Percentiles rank a stretch among this genome's conserved stretches.
These are phyloP conservation scores for Isoperla grammatica DNA, from an alignment of 2,888 invertebrate species.

Conservation along the genomic window DNA sequence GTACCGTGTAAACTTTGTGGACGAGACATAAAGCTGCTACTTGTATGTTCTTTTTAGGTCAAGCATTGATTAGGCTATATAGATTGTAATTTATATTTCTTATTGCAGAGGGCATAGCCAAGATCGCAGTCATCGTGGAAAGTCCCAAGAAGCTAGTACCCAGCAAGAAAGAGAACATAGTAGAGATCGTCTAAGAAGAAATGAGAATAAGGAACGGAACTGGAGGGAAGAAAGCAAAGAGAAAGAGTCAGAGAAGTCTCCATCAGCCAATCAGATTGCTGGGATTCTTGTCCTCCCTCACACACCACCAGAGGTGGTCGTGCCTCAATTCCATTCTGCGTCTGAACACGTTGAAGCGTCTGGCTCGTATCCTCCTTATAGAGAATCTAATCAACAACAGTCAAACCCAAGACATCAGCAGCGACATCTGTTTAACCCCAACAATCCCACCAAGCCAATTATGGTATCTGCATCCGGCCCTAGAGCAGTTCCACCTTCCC, in stretches of 20 bases:
- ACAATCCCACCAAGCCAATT: constrained; percentile 66
- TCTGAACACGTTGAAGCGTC: constrained; percentile 7
- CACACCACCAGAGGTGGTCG: constrained; percentile 1
- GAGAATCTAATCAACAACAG: neutral
- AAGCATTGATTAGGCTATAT: too few relatives aligned
- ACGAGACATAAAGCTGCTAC: too few relatives aligned
- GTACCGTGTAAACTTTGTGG: too few relatives aligned
- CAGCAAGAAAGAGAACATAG: constrained; percentile 9
- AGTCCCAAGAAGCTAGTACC: constrained; percentile 13
- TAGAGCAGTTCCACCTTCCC: constrained; percentile 36
- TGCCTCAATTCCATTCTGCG: neutral
- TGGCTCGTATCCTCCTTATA: constrained; percentile 2
- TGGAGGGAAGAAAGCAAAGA: constrained; percentile 8
- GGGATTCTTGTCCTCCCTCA: constrained; percentile 45
- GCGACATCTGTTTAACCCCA: constrained; percentile 56
- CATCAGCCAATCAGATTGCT: constrained; percentile 30
- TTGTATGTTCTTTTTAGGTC: too few relatives aligned
- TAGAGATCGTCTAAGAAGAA: constrained; percentile 4
- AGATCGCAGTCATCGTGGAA: too few relatives aligned
- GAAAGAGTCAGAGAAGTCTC: neutral
- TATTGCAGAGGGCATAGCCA: too few relatives aligned
- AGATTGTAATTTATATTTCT: too few relatives aligned
- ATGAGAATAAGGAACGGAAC: constrained; percentile 6
- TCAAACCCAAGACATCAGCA: constrained; percentile 31
- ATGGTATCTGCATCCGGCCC: constrained; percentile 52